Evolutionary conservation across 2,888 invertebrate species (phyloP), one percentile per base, ranked within the genome.

Genomic region (Ariolimax columbianus): DNA sequence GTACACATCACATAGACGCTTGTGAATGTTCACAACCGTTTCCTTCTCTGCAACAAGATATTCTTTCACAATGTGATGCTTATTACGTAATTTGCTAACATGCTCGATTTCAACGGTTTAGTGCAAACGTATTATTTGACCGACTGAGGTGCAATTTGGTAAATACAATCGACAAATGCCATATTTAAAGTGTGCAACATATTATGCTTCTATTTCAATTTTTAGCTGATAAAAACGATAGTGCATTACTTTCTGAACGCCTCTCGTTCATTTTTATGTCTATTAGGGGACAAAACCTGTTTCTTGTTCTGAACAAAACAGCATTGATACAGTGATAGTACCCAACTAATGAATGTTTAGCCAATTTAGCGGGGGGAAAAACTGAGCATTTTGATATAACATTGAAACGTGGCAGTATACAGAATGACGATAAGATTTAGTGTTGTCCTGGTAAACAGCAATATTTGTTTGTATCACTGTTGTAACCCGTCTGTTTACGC

Each of bases 181-280:
- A 26, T 59, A 66, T n/a, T 66, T 66, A 30, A 66, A 66, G 66
- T n/a, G 66, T 66, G 66, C 66, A 66, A 66, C n/a, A 66, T 66
- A 3, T n/a, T 30, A n/a, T 66, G 66, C 66, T 66, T 66, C 66
- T 66, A 30, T 66, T 30, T 66, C 30, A n/a, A 66, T 66, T 66
- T 30, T 66, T 66, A 30, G 30, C 47, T 47, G 66, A 66, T 11
- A 66, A 66, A n/a, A 9, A n/a, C 26, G 26, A 30, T 66, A 30
- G 30, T n/a, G 66, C 66, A 66, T 66, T 30, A 66, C 66, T 66
- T 66, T 66, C 66, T 30, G n/a, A 66, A 26, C 66, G 30, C 26
- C 66, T 11, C 30, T n/a, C 30, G n/a, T 66, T n/a, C n/a, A n/a
- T n/a, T n/a, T 26, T 59, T 59, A 59, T 59, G 59, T 59, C 59